A percentile compares a stretch with the other conserved stretches of the same genome.
Evolutionary conservation across 2,888 invertebrate genomes (phyloP).

Genomic region (Leptinotarsa haldemani): DNA sequence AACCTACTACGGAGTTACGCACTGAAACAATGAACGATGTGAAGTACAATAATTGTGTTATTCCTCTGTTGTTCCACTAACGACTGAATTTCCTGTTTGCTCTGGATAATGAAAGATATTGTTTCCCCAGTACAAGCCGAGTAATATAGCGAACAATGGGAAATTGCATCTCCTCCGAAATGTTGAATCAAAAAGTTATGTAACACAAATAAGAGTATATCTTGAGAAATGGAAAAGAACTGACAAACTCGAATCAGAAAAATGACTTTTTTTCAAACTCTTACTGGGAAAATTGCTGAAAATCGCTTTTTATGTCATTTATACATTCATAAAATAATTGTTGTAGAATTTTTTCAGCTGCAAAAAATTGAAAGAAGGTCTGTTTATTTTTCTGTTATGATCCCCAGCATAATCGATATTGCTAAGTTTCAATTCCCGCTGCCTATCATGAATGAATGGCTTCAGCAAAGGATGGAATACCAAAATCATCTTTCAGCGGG

Average conservation of each 20-base stretch:
- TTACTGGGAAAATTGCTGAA: too few relatives aligned
- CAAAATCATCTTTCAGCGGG: too few relatives aligned
- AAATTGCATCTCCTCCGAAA: background rate
- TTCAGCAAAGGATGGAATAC: too few relatives aligned
- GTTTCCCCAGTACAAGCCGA: background rate
- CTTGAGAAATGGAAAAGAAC: background rate
- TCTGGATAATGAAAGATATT: constrained; percentile 13
- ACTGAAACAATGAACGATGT: constrained; percentile 1
- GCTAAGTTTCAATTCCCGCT: too few relatives aligned
- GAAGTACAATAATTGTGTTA: constrained; percentile 5
- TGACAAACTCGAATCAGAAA: background rate
- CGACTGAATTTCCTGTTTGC: background rate
- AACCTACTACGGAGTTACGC: background rate
- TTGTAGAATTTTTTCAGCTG: too few relatives aligned
- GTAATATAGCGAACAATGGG: background rate
- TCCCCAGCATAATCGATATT: too few relatives aligned
- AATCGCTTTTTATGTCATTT: too few relatives aligned
- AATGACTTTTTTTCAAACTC: too few relatives aligned
- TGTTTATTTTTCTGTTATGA: too few relatives aligned
- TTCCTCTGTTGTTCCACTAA: background rate
- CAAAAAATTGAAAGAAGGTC: too few relatives aligned
- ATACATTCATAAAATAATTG: too few relatives aligned
- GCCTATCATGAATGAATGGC: too few relatives aligned
- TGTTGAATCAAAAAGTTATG: background rate
- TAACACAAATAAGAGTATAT: background rate